These are phyloP conservation scores for Ceratosolen solmsi DNA, from an alignment of 1,140 invertebrate genomes.

Conservation along the genomic window DNA sequence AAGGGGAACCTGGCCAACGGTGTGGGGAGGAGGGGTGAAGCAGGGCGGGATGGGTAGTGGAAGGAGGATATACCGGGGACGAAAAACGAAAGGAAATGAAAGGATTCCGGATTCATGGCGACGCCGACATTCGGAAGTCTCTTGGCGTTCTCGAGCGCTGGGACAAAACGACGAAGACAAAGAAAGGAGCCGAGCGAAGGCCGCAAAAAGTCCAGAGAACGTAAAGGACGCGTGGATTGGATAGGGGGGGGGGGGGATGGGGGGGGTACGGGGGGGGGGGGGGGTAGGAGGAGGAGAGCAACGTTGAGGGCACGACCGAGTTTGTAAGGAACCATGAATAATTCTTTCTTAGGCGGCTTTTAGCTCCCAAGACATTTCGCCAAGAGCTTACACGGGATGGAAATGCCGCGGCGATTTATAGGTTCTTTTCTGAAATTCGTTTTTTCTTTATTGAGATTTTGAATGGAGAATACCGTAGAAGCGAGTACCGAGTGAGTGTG, in stretches of 20 bases:
- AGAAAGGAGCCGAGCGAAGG: not conserved
- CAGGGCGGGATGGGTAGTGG: too few relatives aligned
- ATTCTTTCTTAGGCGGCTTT: not conserved
- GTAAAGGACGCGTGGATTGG: not conserved
- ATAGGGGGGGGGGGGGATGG: too few relatives aligned
- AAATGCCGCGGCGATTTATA: not conserved
- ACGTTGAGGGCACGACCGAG: not conserved
- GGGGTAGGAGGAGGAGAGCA: not conserved
- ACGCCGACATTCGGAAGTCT: constrained; percentile 26
- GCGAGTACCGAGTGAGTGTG: too few relatives aligned
- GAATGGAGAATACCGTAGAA: too few relatives aligned
- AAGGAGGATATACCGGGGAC: too few relatives aligned
- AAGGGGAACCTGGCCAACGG: too few relatives aligned
- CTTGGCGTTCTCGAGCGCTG: not conserved
- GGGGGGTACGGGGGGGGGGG: too few relatives aligned
- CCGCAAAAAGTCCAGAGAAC: constrained; percentile 8
- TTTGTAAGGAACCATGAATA: constrained; percentile 15
- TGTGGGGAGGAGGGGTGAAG: too few relatives aligned
- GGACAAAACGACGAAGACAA: not conserved
- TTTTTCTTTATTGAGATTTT: too few relatives aligned
- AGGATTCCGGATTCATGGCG: constrained; percentile 31
- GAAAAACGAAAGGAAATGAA: constrained; percentile 11
- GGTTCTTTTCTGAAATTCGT: not conserved
- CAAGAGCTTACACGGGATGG: not conserved
- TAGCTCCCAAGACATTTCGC: not conserved